Percentiles rank a stretch among this genome's conserved stretches.
Evolutionary conservation across 92 coral and sea anemone genomes (phyloP).

Genomic region (Porites cylindrica): DNA sequence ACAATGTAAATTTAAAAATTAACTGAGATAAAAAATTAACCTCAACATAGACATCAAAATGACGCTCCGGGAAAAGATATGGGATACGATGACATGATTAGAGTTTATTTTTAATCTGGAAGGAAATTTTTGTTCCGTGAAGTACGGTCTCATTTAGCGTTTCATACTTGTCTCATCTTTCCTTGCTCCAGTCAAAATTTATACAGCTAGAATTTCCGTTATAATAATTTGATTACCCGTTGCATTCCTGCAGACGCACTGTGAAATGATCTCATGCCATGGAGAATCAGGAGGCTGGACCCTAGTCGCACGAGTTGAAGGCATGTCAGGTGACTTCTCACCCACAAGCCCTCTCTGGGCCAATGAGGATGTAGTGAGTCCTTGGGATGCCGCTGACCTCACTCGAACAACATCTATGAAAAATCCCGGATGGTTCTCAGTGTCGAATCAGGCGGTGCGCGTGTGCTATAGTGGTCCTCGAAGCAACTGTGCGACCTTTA

Average conservation of each 20-base stretch:
- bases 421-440: constrained; percentile 94
- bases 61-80: too few relatives aligned
- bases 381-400: constrained; percentile 88
- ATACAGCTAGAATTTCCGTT: too few relatives aligned
- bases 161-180: too few relatives aligned
- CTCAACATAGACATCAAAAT: too few relatives aligned
- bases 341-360: constrained; percentile 96
- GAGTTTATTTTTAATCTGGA: too few relatives aligned
- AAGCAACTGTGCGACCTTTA: constrained; percentile 94
- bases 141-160: too few relatives aligned
- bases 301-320: constrained; percentile 92
- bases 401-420: constrained; percentile 92
- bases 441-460: constrained; percentile 73
- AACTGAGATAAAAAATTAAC: too few relatives aligned
- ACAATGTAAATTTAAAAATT: too few relatives aligned
- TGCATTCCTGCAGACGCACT: constrained; percentile 69
- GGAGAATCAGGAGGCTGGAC: constrained; percentile 92
- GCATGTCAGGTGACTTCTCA: constrained; percentile 92
- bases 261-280: constrained; percentile 83
- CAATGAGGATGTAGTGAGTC: constrained; percentile 86
- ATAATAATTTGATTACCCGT: neutral
- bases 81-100: too few relatives aligned
- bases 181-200: too few relatives aligned
- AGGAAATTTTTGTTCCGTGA: too few relatives aligned
- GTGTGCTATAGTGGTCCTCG: constrained; percentile 96